Base-by-base conservation (phyloP, 1,140 invertebrate genomes). In the Aphelenchoides avenae region DNA sequence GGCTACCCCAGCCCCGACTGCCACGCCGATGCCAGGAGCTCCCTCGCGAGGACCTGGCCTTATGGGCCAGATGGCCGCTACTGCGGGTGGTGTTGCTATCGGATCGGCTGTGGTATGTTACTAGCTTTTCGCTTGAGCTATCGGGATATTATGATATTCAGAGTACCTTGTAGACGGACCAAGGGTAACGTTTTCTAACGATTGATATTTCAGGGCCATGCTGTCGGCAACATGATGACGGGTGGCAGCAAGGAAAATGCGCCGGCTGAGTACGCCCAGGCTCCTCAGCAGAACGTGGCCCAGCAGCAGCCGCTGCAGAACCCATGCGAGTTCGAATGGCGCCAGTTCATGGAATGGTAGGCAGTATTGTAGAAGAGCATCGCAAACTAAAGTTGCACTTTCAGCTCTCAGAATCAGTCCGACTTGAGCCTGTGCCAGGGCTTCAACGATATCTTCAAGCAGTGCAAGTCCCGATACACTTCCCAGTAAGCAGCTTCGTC, bases 1-100 rank as follows among this genome's bases (percentile, higher is more conserved):
- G 18, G 46, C 26, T 57, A 22, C 58, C 6, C 26, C 15, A 2
- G 33, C 44, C 27, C n/a, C 57, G 0, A 43, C 57, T 42, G 39
- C 40, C 15, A 24, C 37, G 30, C 40, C 49, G 18, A 42, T 34
- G 15, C 7, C 65, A 30, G 34, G 59, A 22, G 36, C 57, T 9
- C 18, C 64, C 20, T 42, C 66, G 15, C 69, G 71, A 60, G 63
- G 65, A 11, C 69, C 76, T 31, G 76, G 75, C 13, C 56, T 77
- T 13, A 42, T 77, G 30, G 73, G 63, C 3, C 75, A 76, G 9
- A 63, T 64, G 60, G 71, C 76, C 34, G 75, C 76, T 9, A 77
- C 75, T 44, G 76, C 76, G 49, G 76, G 76, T 50, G 76, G 76
- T 47, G 76, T 77, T 31, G 76, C 76, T 41, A 77, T 77, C 49